These are phyloP conservation scores for Eulacestoma nigropectus DNA, from an alignment of 2,113 vertebrate genomes.

Conservation along the genomic window DNA sequence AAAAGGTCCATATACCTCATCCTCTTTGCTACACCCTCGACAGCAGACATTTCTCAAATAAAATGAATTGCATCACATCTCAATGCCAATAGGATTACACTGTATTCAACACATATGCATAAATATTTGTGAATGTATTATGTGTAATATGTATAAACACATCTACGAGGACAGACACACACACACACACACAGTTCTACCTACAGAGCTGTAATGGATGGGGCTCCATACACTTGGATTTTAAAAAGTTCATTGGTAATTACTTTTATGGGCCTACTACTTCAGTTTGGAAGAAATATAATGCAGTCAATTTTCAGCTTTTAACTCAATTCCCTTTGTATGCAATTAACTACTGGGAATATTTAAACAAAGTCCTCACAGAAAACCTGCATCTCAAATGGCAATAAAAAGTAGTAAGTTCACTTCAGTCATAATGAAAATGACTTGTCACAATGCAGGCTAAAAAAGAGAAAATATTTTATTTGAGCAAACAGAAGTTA, in stretches of 20 bases:
- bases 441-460: not conserved
- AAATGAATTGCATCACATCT: not conserved
- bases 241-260: not conserved
- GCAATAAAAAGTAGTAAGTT: not conserved
- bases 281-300: slow-evolving; percentile 36
- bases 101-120: not conserved
- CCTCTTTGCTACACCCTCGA: not conserved
- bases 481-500: not conserved
- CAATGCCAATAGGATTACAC: not conserved
- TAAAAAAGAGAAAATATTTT: not conserved
- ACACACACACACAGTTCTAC: not conserved
- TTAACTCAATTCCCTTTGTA: not conserved
- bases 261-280: not conserved
- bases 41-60: not conserved
- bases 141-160: not conserved
- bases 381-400: not conserved
- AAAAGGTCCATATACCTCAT: not conserved
- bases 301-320: slow-evolving; percentile 57
- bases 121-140: not conserved
- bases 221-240: not conserved
- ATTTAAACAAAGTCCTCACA: not conserved
- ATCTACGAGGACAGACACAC: not conserved
- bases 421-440: not conserved
- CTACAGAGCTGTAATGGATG: not conserved
- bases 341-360: not conserved